Percentiles rank a stretch among this genome's conserved stretches.
Conservation (phyloP, 2,113 vertebrate species). For the Sigmodon hispidus region DNA sequence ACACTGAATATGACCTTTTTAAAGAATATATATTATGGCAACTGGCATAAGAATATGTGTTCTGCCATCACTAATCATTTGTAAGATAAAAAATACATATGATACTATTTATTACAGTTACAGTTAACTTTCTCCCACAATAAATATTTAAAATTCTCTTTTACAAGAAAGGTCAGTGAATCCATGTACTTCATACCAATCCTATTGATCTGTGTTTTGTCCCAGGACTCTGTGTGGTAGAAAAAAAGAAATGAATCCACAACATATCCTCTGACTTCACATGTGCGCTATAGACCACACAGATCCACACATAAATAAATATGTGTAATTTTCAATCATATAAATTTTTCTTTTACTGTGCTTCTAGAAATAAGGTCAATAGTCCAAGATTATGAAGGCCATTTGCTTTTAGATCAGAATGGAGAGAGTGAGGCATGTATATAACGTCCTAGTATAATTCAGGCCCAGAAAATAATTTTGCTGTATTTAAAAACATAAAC, state of each 20-base stretch:
- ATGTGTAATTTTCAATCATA: not conserved
- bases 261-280: not conserved
- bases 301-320: not conserved
- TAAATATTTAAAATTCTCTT: not conserved
- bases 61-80: not conserved
- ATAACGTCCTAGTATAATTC: not conserved
- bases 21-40: not conserved
- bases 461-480: not conserved
- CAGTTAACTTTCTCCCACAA: not conserved
- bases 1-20: not conserved
- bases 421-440: not conserved
- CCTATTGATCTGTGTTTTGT: not conserved
- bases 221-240: not conserved
- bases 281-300: not conserved
- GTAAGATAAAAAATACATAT: not conserved
- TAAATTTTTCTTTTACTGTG: not conserved
- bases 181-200: not conserved
- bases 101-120: not conserved
- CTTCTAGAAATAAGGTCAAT: not conserved
- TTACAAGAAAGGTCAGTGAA: not conserved
- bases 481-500: not conserved
- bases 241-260: not conserved
- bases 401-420: too few relatives aligned
- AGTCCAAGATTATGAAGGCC: fast-evolving
- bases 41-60: not conserved